Evolutionary conservation across 1,140 invertebrate genomes (phyloP).

Genomic region (Drosophila bocki): DNA sequence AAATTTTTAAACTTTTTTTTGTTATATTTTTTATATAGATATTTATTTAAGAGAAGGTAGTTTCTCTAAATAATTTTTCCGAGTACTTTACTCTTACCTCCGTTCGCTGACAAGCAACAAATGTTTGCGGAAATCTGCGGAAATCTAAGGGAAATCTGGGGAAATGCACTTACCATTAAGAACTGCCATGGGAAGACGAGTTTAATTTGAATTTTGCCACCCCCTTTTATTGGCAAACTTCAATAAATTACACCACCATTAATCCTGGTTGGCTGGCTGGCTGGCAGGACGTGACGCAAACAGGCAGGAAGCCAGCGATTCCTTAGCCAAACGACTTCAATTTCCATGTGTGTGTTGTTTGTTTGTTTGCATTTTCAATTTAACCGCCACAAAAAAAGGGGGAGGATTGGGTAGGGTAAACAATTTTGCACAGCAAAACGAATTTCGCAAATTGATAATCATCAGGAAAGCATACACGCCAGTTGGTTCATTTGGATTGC

Average conservation of each 20-base stretch:
- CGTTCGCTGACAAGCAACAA: slow-evolving; percentile 64
- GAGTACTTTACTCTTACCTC: slow-evolving; percentile 2
- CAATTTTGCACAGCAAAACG: slow-evolving; percentile 57
- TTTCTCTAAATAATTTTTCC: background rate
- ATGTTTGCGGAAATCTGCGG: slow-evolving; percentile 61
- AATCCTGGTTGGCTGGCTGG: slow-evolving; percentile 54
- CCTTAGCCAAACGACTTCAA: slow-evolving; percentile 57
- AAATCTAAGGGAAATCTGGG: slow-evolving; percentile 54
- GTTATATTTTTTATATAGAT: background rate
- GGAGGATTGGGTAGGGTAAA: slow-evolving; percentile 27
- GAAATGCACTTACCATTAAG: slow-evolving; percentile 61
- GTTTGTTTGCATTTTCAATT: slow-evolving; percentile 69
- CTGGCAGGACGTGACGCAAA: slow-evolving; percentile 24
- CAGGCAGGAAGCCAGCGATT: slow-evolving; percentile 47
- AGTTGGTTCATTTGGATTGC: slow-evolving; percentile 14
- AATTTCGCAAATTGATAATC: slow-evolving; percentile 74
- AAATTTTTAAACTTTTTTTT: background rate
- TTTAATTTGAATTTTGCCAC: slow-evolving; percentile 62
- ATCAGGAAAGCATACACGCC: slow-evolving; percentile 28
- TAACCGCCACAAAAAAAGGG: slow-evolving; percentile 25
- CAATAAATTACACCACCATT: slow-evolving; percentile 67
- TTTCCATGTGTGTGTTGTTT: slow-evolving; percentile 63
- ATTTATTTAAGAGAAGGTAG: background rate
- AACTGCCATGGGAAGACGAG: slow-evolving; percentile 21
- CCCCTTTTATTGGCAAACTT: slow-evolving; percentile 61